Base-by-base conservation (phyloP, 2,888 invertebrate genomes). In the Nephrotoma appendiculata region DNA sequence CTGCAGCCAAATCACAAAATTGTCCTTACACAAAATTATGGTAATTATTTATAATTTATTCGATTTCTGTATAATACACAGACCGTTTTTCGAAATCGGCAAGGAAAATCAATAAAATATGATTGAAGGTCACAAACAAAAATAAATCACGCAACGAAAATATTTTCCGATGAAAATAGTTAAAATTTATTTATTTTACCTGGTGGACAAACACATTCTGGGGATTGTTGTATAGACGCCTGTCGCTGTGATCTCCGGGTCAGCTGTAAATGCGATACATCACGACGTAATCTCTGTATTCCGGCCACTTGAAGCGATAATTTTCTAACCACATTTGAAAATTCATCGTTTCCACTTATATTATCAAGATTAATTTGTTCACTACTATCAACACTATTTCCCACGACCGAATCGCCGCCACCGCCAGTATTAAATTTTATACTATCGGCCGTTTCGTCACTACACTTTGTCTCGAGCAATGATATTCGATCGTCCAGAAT, bases 181-280 rank as follows among this genome's bases (percentile, higher is more conserved):
- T n/a, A n/a, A n/a, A n/a, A n/a, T n/a, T 71, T 84, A 86, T 57
- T 85, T 87, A 87, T 90, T 92, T 91, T 91, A 95, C 95, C 95
- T 95, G 95, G 93, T 91, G 95, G 95, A 93, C 95, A 95, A 89
- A 93, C 92, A 92, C 95, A 95, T 91, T 95, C 94, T 87, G 88
- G 87, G 31, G 86, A 86, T 86, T 87, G 87, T 87, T 88, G 88
- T 43, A 88, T 88, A 42, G 89, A 88, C 84, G 91, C 89, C 87
- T 92, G 90, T 42, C 91, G 90, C 88, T 91, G 90, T 90, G 91
- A 86, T 57, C 91, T 90, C 83, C 92, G 89, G 87, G 89, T 90
- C 87, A 91, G 88, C 88, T 92, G 91, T 88, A 92, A 89, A 86
- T 91, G 90, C 87, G 92, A 91, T 12, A 92, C 92, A 89, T 92